Conservation (phyloP, 2,888 invertebrate genomes). For the Cephus pygmeus region DNA sequence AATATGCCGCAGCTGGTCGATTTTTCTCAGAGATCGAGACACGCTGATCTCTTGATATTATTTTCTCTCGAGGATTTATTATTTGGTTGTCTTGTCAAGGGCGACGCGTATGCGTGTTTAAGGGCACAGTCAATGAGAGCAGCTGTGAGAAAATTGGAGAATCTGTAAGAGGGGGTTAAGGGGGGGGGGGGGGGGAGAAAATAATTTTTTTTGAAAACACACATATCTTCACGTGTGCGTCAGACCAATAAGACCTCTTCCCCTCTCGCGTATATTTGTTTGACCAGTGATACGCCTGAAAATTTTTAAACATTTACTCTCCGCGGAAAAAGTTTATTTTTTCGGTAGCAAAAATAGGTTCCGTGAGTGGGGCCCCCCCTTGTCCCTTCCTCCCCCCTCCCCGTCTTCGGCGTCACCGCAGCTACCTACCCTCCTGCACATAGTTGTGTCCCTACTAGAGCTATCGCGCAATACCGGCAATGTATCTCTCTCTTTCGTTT, state of each 20-base stretch:
- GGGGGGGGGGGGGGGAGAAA: background rate
- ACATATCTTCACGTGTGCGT: slow-evolving; percentile 20
- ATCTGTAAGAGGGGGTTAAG: background rate
- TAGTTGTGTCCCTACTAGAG: background rate
- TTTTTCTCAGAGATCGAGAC: background rate
- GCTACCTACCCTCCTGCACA: background rate
- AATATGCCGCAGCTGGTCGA: background rate
- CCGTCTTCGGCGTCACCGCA: background rate
- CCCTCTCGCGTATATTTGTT: slow-evolving; percentile 20
- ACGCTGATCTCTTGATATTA: no score
- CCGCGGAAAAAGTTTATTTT: slow-evolving; percentile 23
- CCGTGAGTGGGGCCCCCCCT: slow-evolving; percentile 14
- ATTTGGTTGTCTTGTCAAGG: background rate
- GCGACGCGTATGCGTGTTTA: background rate
- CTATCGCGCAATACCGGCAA: background rate
- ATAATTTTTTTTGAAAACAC: slow-evolving; percentile 2
- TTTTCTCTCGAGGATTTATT: background rate
- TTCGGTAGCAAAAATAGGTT: slow-evolving; percentile 22
- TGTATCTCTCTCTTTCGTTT: background rate
- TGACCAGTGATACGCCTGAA: slow-evolving; percentile 23
- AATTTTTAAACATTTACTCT: slow-evolving; percentile 25
- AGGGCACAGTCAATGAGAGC: background rate
- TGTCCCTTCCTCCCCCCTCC: background rate
- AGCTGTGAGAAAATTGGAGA: background rate
- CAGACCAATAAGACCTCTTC: slow-evolving; percentile 23